Conservation (phyloP, 2,113 vertebrate species). For the Rhadina sibilatrix region DNA sequence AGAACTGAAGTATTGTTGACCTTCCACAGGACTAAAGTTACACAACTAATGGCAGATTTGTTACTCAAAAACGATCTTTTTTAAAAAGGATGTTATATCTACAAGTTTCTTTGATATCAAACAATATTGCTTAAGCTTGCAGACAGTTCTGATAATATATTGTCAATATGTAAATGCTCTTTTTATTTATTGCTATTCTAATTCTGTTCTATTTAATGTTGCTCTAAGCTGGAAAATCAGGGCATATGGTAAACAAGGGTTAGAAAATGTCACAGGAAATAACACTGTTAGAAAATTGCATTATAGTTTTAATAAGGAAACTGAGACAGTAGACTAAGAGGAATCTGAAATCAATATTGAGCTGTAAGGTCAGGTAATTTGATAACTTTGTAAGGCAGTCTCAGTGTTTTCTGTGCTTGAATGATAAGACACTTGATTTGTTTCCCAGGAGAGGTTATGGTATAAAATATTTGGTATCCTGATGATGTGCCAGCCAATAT, state of each 20-base stretch:
- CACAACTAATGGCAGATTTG: neutral
- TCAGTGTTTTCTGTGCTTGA: neutral
- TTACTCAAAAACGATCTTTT: neutral
- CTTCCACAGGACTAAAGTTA: neutral
- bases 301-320: slow-evolving; percentile 16
- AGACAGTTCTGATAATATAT: neutral
- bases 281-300: neutral
- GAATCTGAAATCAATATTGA: slow-evolving; percentile 39
- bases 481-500: neutral
- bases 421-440: neutral
- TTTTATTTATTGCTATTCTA: neutral
- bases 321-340: neutral
- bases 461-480: neutral
- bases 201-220: neutral
- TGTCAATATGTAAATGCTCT: neutral
- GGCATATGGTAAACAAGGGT: neutral
- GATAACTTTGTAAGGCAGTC: neutral
- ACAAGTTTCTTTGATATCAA: neutral
- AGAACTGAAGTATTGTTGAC: neutral
- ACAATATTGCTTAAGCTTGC: neutral
- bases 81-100: neutral
- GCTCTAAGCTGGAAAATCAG: neutral
- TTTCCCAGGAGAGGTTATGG: neutral
- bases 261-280: slow-evolving; percentile 29
- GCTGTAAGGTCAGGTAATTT: slow-evolving; percentile 5